Evolutionary conservation across 1,140 invertebrate genomes (phyloP).

Genomic region (Hydropsyche tenuis): DNA sequence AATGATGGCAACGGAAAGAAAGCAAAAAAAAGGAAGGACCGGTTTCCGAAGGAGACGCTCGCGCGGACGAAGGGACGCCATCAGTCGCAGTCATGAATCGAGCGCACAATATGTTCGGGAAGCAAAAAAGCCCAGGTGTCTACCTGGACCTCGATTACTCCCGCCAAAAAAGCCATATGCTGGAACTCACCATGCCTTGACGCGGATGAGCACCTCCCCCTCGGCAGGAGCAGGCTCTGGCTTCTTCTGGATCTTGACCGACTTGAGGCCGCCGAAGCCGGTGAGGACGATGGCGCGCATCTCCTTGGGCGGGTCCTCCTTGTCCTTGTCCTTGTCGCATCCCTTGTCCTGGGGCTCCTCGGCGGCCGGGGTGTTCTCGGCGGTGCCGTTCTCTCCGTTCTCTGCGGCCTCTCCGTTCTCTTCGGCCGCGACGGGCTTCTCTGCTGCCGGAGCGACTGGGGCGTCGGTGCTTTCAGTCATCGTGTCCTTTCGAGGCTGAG

Average conservation of each 20-base stretch:
- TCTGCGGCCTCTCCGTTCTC: constrained; percentile 60
- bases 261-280: constrained; percentile 84
- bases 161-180: constrained; percentile 1
- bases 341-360: constrained; percentile 63
- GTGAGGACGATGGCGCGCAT: constrained; percentile 84
- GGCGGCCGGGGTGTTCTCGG: constrained; percentile 54
- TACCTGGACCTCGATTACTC: not conserved
- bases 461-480: constrained; percentile 63
- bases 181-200: constrained; percentile 79
- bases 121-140: not conserved
- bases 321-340: constrained; percentile 57
- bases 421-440: constrained; percentile 60
- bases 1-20: too few species aligned
- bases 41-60: not conserved
- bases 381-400: constrained; percentile 61
- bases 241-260: constrained; percentile 81
- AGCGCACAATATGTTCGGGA: not conserved
- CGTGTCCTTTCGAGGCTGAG: not conserved
- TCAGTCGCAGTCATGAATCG: not conserved
- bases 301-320: constrained; percentile 72
- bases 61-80: not conserved
- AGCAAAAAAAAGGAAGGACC: too few species aligned
- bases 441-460: constrained; percentile 60
- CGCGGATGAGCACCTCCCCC: constrained; percentile 82
- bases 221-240: constrained; percentile 76